Evolutionary conservation across 2,888 invertebrate genomes (phyloP).

Genomic region (Eupeodes latifasciatus): DNA sequence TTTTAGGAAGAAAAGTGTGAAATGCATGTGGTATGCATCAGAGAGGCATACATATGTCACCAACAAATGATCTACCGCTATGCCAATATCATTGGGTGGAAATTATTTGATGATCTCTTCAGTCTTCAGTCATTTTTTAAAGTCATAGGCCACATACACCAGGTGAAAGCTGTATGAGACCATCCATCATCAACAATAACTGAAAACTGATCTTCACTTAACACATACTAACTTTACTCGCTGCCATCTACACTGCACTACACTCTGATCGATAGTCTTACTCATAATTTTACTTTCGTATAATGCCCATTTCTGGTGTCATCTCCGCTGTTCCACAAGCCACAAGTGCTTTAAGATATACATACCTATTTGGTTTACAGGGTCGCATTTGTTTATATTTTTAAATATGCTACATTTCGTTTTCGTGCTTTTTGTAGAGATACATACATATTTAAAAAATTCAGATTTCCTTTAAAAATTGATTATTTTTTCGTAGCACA

Average conservation of each 20-base stretch:
- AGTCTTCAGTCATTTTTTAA: slow-evolving; percentile 40
- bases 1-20: slow-evolving; percentile 8
- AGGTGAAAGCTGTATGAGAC: slow-evolving; percentile 57
- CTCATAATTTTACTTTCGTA: slow-evolving; percentile 70
- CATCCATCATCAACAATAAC: not conserved
- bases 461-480: no score
- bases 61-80: slow-evolving; percentile 17
- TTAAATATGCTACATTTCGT: no score
- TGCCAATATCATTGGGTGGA: slow-evolving; percentile 9
- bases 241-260: not conserved
- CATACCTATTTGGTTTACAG: slow-evolving; percentile 15
- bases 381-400: not conserved
- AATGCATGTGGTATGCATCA: not conserved
- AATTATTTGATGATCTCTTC: slow-evolving; percentile 26
- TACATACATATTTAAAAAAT: no score
- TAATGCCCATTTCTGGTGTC: slow-evolving; percentile 74
- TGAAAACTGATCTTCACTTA: slow-evolving; percentile 11
- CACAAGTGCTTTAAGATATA: not conserved
- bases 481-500: no score
- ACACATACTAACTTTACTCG: slow-evolving; percentile 9
- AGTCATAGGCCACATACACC: slow-evolving; percentile 53
- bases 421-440: no score
- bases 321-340: slow-evolving; percentile 39
- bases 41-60: slow-evolving; percentile 1
- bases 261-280: slow-evolving; percentile 53